Base-by-base conservation (phyloP, 2,888 invertebrate species). In the Strigamia crassipes region DNA sequence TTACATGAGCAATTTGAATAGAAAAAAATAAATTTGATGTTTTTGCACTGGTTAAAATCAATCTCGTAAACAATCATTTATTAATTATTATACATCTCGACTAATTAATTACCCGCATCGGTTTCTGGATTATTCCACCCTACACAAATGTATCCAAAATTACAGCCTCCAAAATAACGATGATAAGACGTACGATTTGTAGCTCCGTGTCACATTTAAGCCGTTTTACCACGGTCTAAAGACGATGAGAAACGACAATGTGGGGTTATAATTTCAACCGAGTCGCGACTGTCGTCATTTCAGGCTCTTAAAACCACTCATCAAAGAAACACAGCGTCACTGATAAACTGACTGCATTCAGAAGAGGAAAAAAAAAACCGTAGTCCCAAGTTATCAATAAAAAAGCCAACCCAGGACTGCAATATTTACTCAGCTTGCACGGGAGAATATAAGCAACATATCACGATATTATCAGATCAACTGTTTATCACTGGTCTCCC, bases 301-400 rank as follows among this genome's bases (percentile, higher is more conserved):
- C 66, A 31, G 31, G 27, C 23, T 66, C 66, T 66, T 15, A 15
- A 10, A 66, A 15, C 66, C 66, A 66, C 66, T 27, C 27, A 66
- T 66, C 66, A 66, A 66, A 66, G 66, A 23, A 23, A 61, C 27
- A 66, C 66, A 51, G 66, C 66, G 9, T 27, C 27, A 23, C 66
- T 51, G 51, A 51, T 66, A 66, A 61, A 66, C 66, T 23, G 9
- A 27, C 21, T 66, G 21, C 27, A 66, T 23, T 23, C 12, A 2
- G 23, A 27, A 23, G 23, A 23, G 15, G 46, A 46, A 61, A 61
- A 66, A 66, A 66, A 23, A 66, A 31, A 8, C 23, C 51, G 13
- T 46, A n/a, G 51, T 51, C 66, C 66, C 66, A 27, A 27, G 66
- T 27, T 66, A 66, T 66, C 66, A 66, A 66, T 66, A 66, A 66